Conservation (phyloP, 2,888 invertebrate species). For the Ormyrus pomaceus region DNA sequence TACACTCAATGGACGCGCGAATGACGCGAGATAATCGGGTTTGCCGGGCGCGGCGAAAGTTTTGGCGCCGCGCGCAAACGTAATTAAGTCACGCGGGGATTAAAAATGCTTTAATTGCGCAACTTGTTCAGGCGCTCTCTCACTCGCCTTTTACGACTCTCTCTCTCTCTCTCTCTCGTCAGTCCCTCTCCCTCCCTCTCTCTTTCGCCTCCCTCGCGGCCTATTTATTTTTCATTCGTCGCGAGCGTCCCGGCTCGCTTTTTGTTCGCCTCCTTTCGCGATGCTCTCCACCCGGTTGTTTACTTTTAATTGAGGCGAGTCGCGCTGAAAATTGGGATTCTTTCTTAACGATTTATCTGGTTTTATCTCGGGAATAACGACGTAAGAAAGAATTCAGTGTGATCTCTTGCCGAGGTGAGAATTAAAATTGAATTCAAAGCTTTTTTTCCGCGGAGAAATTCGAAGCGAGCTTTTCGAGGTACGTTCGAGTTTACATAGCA, state of each 20-base stretch:
- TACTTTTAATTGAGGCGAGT: conserved; percentile 10
- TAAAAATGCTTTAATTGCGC: conserved; percentile 67
- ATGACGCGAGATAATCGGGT: conserved; percentile 49
- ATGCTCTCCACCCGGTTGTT: not conserved
- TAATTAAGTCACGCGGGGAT: conserved; percentile 63
- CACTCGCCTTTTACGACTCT: conserved; percentile 17
- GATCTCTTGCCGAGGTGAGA: too few relatives aligned
- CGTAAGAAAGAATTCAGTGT: too few relatives aligned
- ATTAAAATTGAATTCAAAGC: too few relatives aligned
- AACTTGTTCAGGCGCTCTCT: conserved; percentile 62
- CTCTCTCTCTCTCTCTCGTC: not conserved
- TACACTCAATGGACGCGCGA: conserved; percentile 4
- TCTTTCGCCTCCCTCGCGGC: not conserved
- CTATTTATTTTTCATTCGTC: conserved; percentile 28
- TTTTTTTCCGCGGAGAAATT: too few relatives aligned
- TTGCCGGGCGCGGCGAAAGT: conserved; percentile 7
- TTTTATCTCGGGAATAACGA: too few relatives aligned
- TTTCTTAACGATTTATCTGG: too few relatives aligned
- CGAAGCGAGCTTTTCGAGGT: too few relatives aligned
- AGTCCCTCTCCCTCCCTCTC: not conserved
- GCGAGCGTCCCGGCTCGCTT: not conserved
- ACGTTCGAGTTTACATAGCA: too few relatives aligned
- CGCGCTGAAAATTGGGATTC: too few relatives aligned
- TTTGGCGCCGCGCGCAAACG: conserved; percentile 58
- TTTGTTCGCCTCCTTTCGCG: not conserved